Percentiles rank a stretch among this genome's conserved stretches.
Conservation (phyloP, 2,113 vertebrate genomes). For the human (Homo sapiens) region DNA sequence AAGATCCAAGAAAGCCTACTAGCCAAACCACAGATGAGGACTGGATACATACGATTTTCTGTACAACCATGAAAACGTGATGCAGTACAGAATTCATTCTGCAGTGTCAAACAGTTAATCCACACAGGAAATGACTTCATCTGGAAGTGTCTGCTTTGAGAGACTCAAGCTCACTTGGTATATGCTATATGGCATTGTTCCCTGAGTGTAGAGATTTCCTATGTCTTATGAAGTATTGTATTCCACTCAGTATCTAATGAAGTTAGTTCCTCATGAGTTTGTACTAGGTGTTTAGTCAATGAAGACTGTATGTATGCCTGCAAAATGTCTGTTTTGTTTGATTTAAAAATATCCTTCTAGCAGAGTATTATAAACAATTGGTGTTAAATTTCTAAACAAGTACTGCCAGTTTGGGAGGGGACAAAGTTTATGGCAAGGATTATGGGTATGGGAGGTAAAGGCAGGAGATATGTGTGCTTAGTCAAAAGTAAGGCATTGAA, state of each 20-base stretch:
- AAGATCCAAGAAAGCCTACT: conserved; percentile 26
- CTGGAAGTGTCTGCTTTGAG: conserved; percentile 39
- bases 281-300: not conserved
- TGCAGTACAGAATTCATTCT: conserved; percentile 42
- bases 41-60: conserved; percentile 26
- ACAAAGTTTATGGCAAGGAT: conserved; percentile 21
- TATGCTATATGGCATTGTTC: not conserved
- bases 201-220: not conserved
- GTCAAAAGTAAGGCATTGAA: conserved; percentile 5
- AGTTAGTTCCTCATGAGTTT: not conserved
- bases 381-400: conserved; percentile 35
- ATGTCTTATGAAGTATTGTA: not conserved
- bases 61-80: conserved; percentile 28
- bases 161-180: not conserved
- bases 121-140: conserved; percentile 31
- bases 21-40: conserved; percentile 28
- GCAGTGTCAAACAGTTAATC: conserved; percentile 38
- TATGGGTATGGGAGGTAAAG: not conserved
- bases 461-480: not conserved
- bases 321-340: conserved; percentile 26
- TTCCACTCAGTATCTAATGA: not conserved
- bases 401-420: not conserved
- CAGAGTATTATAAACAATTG: conserved; percentile 30
- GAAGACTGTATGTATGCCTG: not conserved
- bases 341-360: not conserved